Base-by-base conservation (phyloP, 2,797 vertebrate species). In the Decapterus maruadsi region DNA sequence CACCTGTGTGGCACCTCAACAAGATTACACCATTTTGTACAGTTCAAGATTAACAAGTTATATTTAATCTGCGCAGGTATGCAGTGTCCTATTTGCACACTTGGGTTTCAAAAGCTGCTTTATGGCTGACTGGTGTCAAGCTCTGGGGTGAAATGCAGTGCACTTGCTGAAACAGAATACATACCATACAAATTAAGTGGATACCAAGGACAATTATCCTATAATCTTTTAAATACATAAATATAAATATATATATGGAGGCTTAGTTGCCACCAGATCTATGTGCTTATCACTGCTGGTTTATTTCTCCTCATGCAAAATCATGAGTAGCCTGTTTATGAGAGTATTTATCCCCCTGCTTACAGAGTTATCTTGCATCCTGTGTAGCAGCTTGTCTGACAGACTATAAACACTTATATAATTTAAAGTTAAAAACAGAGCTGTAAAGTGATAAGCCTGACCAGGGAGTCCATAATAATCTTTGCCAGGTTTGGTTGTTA, bases 31-130 rank as follows among this genome's bases (percentile, higher is more conserved):
- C 34, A 83, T 84, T 78, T 65, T 26, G 19, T 43, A 67, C n/a
- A 48, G 76, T 80, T 80, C 55, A 76, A 88, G 90, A 91, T 90
- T 89, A 92, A 64, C 72, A 76, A 75, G 48, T 84, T 92, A 83
- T 84, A 89, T 87, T 86, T 88, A 82, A 87, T 88, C 77, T 75
- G 64, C 55, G 69, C 64, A 85, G 67, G 68, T 86, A 86, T 76
- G 72, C 63, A 63, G 70, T 55, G 56, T 38, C 31, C 29, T 4
- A 13, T 71, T n/a, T 73, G 72, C 48, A 63, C 43, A 68, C 57
- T 19, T 26, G 2, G 13, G 68, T 55, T 73, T 60, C 12, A 38
- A 69, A 72, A 64, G 72, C 46, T 63, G 45, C 29, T 17, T 13
- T 53, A 31, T 38, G 46, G 6, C 53, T 58, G 26, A 7, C 31